Conservation (phyloP, 2,113 vertebrate species). For the Jaculus jaculus region DNA sequence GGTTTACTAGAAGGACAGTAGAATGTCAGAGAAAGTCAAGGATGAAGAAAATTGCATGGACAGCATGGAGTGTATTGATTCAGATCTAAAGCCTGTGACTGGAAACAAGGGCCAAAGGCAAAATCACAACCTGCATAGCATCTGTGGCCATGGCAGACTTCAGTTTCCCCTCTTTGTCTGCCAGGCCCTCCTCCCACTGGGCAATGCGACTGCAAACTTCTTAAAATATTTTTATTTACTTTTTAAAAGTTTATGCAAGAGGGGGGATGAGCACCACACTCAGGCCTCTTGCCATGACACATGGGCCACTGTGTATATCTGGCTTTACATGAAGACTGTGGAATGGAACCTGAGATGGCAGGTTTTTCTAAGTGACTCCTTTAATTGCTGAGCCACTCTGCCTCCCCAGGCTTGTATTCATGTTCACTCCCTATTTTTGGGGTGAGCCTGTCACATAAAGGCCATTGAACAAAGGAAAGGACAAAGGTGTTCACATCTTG, state of each 20-base stretch:
- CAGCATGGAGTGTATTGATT: background rate
- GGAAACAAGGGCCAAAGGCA: background rate
- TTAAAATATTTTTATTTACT: too few relatives aligned
- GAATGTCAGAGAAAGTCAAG: background rate
- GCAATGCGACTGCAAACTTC: too few relatives aligned
- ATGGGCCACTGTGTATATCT: too few relatives aligned
- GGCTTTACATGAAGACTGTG: too few relatives aligned
- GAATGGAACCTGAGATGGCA: too few relatives aligned
- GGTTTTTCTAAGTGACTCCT: too few relatives aligned
- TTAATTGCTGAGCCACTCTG: too few relatives aligned
- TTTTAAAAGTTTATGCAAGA: too few relatives aligned
- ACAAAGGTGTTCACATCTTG: background rate
- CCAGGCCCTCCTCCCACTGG: background rate
- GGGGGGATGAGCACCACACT: too few relatives aligned
- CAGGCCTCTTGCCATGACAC: too few relatives aligned
- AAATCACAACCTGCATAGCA: background rate
- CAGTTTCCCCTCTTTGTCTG: background rate
- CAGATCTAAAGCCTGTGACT: background rate
- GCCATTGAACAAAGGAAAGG: background rate
- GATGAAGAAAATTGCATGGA: background rate
- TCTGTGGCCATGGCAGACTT: background rate
- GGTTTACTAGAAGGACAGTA: background rate
- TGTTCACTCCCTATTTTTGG: background rate
- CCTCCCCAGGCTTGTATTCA: too few relatives aligned
- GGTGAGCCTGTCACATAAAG: background rate